Conservation (phyloP, 2,888 invertebrate genomes). For the Laspeyria flexula region DNA sequence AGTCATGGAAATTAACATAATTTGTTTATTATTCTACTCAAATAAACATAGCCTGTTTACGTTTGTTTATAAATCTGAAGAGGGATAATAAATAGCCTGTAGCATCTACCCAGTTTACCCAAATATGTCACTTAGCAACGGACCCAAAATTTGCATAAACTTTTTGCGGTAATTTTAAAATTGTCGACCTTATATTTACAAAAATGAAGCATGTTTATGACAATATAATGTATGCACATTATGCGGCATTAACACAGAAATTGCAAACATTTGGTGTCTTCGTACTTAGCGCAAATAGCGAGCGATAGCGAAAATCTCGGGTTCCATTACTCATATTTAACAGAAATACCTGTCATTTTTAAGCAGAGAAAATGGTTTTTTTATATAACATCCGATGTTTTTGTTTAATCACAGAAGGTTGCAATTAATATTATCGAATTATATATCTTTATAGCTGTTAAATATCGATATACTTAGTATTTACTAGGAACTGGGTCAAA, state of each 20-base stretch:
- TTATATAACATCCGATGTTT: background rate
- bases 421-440: slow-evolving; percentile 9
- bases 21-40: background rate
- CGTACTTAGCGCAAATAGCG: background rate
- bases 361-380: background rate
- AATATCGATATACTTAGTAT: slow-evolving; percentile 32
- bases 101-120: background rate
- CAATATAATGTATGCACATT: background rate
- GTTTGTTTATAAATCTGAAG: background rate
- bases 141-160: slow-evolving; percentile 1
- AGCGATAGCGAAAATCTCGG: slow-evolving; percentile 1
- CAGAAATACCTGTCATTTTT: background rate
- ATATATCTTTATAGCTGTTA: slow-evolving; percentile 23
- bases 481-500: slow-evolving; percentile 63
- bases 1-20: too few relatives aligned
- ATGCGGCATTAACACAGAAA: background rate
- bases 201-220: background rate
- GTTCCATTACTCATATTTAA: slow-evolving; percentile 1
- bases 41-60: too few relatives aligned
- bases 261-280: slow-evolving; percentile 4
- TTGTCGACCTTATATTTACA: background rate
- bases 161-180: slow-evolving; percentile 3
- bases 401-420: background rate
- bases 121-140: slow-evolving; percentile 5
- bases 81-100: too few relatives aligned